Percentiles rank a stretch among this genome's conserved stretches.
These are phyloP conservation scores for Onychostoma macrolepis DNA, from an alignment of 2,113 vertebrate species.

Conservation along the genomic window DNA sequence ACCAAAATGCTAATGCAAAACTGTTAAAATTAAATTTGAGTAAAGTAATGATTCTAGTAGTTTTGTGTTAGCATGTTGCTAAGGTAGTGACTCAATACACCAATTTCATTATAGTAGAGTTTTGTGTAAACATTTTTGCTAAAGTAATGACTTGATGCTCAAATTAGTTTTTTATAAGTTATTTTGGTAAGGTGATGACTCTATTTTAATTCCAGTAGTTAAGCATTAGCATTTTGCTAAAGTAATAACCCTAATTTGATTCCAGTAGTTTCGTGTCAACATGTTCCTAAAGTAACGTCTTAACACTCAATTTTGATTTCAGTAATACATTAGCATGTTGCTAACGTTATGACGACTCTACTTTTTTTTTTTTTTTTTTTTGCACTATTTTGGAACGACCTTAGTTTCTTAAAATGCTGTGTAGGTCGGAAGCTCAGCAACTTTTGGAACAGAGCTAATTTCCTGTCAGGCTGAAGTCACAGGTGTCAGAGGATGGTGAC, in stretches of 20 bases:
- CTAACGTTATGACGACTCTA: background rate
- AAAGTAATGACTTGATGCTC: background rate
- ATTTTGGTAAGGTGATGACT: background rate
- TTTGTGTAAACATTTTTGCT: background rate
- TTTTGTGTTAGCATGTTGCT: background rate
- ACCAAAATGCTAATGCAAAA: too few relatives aligned
- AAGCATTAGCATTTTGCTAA: background rate
- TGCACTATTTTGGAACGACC: background rate
- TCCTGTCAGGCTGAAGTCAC: background rate
- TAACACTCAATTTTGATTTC: background rate
- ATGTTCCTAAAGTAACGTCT: background rate
- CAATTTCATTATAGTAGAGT: background rate
- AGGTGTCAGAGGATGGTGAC: background rate
- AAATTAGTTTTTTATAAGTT: background rate
- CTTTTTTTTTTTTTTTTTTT: too few relatives aligned
- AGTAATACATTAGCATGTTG: background rate
- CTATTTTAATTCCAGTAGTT: background rate
- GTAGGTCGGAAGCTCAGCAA: background rate
- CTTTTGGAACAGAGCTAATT: background rate
- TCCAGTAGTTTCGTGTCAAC: background rate
- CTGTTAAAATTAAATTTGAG: too few relatives aligned
- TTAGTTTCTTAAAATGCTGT: background rate
- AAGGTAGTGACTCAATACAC: background rate
- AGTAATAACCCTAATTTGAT: background rate
- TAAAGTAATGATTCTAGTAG: too few relatives aligned